These are phyloP conservation scores for Pseudachorutes palmiensis DNA, from an alignment of 1,140 invertebrate genomes.

Conservation along the genomic window DNA sequence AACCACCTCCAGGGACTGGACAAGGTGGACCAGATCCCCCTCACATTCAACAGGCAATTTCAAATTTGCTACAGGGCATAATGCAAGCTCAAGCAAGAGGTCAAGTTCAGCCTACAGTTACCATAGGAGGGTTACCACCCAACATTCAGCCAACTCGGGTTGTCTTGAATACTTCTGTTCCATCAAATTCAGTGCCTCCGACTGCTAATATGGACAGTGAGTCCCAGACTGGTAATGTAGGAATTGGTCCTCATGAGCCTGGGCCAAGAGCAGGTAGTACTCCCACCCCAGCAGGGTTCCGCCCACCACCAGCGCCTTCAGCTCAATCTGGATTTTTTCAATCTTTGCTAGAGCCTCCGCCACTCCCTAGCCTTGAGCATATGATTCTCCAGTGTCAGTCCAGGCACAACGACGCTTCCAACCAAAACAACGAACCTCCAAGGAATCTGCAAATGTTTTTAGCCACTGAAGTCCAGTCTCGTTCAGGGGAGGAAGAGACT, in stretches of 20 bases:
- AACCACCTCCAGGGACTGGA: not conserved
- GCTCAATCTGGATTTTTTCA: not conserved
- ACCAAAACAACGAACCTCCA: conserved; percentile 11
- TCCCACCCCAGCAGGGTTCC: not conserved
- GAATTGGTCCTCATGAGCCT: not conserved
- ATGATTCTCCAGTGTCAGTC: conserved; percentile 27
- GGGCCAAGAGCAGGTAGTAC: not conserved
- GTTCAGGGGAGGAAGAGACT: not conserved
- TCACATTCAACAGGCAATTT: not conserved
- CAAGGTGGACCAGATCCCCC: too few relatives aligned
- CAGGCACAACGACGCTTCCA: conserved; percentile 16
- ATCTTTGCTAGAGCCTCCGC: not conserved
- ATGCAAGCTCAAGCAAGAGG: conserved; percentile 16
- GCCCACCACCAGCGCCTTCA: not conserved
- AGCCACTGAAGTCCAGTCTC: not conserved
- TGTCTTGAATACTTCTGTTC: not conserved
- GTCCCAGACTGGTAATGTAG: too few relatives aligned
- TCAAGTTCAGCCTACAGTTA: conserved; percentile 19
- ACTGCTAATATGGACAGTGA: too few relatives aligned
- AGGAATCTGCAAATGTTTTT: conserved; percentile 13
- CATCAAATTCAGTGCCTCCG: too few relatives aligned
- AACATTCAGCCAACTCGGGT: too few relatives aligned
- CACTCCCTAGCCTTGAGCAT: conserved; percentile 5
- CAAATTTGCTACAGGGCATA: not conserved
- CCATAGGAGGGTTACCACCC: not conserved